Percentiles rank a stretch among this genome's conserved stretches.
Evolutionary conservation across 2,888 invertebrate genomes (phyloP).

Genomic region (Lepidonotus clava): DNA sequence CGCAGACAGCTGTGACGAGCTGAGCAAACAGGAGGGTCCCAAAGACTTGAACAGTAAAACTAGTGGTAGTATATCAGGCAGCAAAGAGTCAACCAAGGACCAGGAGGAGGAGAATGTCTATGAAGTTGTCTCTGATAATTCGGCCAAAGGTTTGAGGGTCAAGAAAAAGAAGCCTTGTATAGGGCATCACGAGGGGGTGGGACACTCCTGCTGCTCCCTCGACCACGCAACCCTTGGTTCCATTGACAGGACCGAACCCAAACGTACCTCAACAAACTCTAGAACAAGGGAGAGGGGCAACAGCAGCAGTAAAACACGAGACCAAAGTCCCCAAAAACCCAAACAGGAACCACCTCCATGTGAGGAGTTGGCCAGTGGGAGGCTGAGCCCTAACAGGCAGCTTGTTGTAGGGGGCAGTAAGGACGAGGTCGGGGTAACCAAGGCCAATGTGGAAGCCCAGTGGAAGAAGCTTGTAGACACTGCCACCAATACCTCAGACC

Average conservation of each 20-base stretch:
- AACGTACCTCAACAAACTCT: neutral
- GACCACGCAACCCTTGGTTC: neutral
- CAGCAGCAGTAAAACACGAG: neutral
- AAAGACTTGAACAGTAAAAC: neutral
- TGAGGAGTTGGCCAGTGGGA: neutral
- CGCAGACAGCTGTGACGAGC: constrained; percentile 51
- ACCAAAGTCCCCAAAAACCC: neutral
- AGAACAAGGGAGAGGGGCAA: neutral
- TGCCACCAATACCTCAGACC: constrained; percentile 50
- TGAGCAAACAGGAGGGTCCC: neutral
- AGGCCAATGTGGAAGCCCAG: constrained; percentile 35
- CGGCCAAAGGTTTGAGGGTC: neutral
- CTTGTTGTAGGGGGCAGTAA: constrained; percentile 6
- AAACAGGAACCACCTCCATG: neutral
- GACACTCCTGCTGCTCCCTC: constrained; percentile 14
- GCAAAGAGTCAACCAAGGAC: neutral
- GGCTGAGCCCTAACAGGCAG: neutral
- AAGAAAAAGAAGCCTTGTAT: constrained; percentile 47
- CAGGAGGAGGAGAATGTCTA: neutral
- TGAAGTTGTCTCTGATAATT: constrained; percentile 3
- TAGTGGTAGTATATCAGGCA: constrained; percentile 13
- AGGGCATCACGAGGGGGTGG: constrained; percentile 40
- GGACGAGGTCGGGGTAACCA: neutral
- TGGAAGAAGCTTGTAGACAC: constrained; percentile 41
- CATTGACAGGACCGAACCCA: neutral